Base-by-base conservation (phyloP, 2,113 vertebrate genomes). In the Bubo blakistoni region DNA sequence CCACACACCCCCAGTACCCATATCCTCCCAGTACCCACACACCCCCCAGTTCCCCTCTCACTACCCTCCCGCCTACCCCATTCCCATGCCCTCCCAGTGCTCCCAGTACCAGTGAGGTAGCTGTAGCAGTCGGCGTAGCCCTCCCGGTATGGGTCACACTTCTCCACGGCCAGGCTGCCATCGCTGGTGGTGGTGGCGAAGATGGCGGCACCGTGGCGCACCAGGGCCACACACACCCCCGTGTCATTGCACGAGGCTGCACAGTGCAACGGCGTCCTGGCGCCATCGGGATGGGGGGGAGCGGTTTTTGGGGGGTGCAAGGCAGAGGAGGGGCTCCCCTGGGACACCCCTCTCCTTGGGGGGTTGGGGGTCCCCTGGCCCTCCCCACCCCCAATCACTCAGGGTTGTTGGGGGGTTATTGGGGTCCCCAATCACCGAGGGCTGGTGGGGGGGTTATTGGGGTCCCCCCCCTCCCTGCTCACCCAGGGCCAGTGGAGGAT, bases 221-320 rank as follows among this genome's bases (percentile, higher is more conserved):
- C 98, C 96, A 99, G 72, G 12, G 98, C 98, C 54, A 98, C 98
- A 44, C 99, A 99, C 88, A 99, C 97, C 11, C 94, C 73, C 1
- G 97, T 98, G 97, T 99, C 99, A 3, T 99, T 99, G 93, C 99
- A 99, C 5, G 99, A 99, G 3, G 99, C 99, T 0, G 99, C 98
- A 2, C 99, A 99, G 80, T 99, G 99, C 90, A 99, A 88, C 0
- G 99, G 99, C 0, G 99, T 99, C 99, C 99, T 99, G 92, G 6
- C 15, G 24, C 34, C 17, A 16, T 44, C 44, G 16, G 44, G 3
- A 2, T 0, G 7, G 21, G 40, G 44, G 38, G 71, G 52, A 16
- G 16, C 8, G 11, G 17, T 13, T 32, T 42, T 42, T 17, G 4
- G 7, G 17, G 66, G 22, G 67, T 34, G 16, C 44, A 16, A 44